Evolutionary conservation across 2,113 vertebrate genomes (phyloP), one percentile per base, ranked within the genome.

Genomic region (Apodemus sylvaticus): DNA sequence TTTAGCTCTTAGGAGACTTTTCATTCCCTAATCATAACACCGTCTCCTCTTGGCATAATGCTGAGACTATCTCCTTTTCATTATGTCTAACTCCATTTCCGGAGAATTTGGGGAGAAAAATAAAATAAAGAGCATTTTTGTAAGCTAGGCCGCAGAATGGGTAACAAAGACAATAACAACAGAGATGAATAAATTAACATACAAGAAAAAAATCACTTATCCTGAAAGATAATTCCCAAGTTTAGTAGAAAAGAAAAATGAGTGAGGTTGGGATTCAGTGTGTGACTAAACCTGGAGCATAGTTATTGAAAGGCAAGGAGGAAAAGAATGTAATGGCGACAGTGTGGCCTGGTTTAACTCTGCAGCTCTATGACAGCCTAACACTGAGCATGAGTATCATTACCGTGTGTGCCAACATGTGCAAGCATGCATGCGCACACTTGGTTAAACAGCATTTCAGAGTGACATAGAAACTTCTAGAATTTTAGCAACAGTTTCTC

Each of bases 331-430:
- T 29, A 60, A 29, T 34, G 26, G 20, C 3, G 34, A 17, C 1
- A 12, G 34, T 36, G 7, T 64, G 8, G 5, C 29, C 34, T 77
- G 11, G 29, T 31, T 83, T 58, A 76, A 73, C 64, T 90, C 70
- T 90, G 6, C n/a, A n/a, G n/a, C n/a, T n/a, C n/a, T n/a, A n/a
- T 45, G 22, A 13, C n/a, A 60, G 5, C 3, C 20, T 39, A 4
- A 34, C 0, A 39, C 70, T 53, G 16, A 0, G 14, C 13, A 5
- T 5, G n/a, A n/a, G n/a, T n/a, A n/a, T n/a, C n/a, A n/a, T n/a
- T n/a, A n/a, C n/a, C n/a, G n/a, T n/a, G n/a, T n/a, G n/a, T n/a
- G n/a, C n/a, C n/a, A n/a, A n/a, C n/a, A n/a, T n/a, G n/a, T n/a
- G n/a, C n/a, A n/a, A n/a, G n/a, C n/a, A n/a, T n/a, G n/a, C n/a